phyloP scores from a whole-genome alignment of 2,888 invertebrate genomes.

The Drosophila siamana region DNA sequence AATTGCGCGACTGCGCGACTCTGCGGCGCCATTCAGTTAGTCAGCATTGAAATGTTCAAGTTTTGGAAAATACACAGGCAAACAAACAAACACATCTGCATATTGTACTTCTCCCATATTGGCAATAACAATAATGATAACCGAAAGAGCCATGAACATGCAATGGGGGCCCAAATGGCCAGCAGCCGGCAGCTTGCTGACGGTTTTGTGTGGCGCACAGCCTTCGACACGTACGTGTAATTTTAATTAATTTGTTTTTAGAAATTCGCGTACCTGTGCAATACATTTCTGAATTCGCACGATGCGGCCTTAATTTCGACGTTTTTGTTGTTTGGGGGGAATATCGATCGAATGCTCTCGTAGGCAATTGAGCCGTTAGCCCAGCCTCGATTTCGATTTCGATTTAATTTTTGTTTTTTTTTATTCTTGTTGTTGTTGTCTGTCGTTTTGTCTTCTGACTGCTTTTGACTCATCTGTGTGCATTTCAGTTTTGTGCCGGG shows the following conservation, averaged over 20 bases:
- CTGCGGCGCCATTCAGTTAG: slow-evolving; percentile 63
- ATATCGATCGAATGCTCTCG: slow-evolving; percentile 64
- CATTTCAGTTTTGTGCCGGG: slow-evolving; percentile 46
- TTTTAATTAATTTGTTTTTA: slow-evolving; percentile 76
- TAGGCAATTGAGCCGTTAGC: slow-evolving; percentile 55
- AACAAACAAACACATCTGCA: slow-evolving; percentile 4
- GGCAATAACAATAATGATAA: slow-evolving; percentile 43
- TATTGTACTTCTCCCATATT: background rate
- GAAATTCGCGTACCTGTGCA: slow-evolving; percentile 57
- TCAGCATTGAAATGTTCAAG: slow-evolving; percentile 48
- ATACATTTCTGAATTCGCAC: slow-evolving; percentile 59
- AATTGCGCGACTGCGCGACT: slow-evolving; percentile 61
- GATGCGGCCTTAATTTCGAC: slow-evolving; percentile 61
- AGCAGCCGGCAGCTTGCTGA: slow-evolving; percentile 8
- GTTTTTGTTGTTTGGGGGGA: slow-evolving; percentile 10
- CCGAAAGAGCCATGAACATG: slow-evolving; percentile 44
- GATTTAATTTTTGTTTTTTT: slow-evolving; percentile 13
- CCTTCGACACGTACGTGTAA: slow-evolving; percentile 76
- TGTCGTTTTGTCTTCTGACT: slow-evolving; percentile 3
- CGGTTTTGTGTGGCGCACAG: slow-evolving; percentile 51
- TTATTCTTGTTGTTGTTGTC: background rate
- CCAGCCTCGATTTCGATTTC: slow-evolving; percentile 51
- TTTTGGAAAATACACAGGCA: slow-evolving; percentile 27
- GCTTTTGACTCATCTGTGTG: slow-evolving; percentile 68
- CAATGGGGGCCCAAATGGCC: slow-evolving; percentile 39